Evolutionary conservation across 2,888 invertebrate species (phyloP), one percentile per base, ranked within the genome.

Genomic region (Cerceris ruficornis): DNA sequence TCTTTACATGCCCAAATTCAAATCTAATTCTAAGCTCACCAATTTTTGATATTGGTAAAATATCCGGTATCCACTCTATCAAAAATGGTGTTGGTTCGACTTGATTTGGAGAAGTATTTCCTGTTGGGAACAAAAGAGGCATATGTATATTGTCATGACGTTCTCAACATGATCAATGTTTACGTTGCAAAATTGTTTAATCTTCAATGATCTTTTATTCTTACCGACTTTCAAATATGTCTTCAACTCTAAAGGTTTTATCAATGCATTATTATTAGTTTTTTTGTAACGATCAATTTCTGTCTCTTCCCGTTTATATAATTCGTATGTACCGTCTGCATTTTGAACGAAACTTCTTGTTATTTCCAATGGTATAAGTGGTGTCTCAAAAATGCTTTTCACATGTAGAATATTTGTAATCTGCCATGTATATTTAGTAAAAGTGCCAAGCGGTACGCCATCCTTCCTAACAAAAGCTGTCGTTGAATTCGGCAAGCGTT

Each of bases 1-100:
- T 94, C 87, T 94, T 94, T 88, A 93, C 94, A 88, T 95, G 95
- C 57, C 96, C 96, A 89, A 95, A 95, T 89, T 95, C 95, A 90
- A 96, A 96, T 82, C 94, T 94, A 69, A 97, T 93, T 78, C 95
- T 93, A 72, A 97, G 92, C 88, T 96, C 95, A 7, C 97, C 97
- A 79, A 96, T 95, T 85, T 95, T 94, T 49, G 95, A 95, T 80
- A 94, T 93, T 7, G 95, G 95, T 66, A 96, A 93, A 69, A 96
- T 94, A 88, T 96, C 95, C 0, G 96, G 96, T 74, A 95, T 95
- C 97, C 97, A 97, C 89, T 96, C 96, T 57, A 97, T 94, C 42
- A 95, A 93, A 88, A 97, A 95, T 15, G 95, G 95, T 69, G 94
- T 95, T 78, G 94, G 94, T 62, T 95, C 94, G 70, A 93, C 93